Conservation (phyloP, 2,888 invertebrate species). For the Rhingia campestris region DNA sequence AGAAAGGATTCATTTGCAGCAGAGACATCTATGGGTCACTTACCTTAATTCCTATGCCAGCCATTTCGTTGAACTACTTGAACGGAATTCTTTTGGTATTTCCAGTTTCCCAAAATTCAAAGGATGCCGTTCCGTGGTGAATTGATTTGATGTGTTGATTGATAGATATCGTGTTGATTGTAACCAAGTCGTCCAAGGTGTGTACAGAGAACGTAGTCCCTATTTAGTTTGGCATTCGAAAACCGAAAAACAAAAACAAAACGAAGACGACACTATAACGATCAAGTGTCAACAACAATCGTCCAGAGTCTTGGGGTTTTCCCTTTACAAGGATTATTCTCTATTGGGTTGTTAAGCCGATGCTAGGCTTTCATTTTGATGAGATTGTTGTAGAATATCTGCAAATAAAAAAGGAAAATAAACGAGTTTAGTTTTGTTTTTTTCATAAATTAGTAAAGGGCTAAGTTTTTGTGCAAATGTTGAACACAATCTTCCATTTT, state of each 20-base stretch:
- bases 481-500: too few species aligned
- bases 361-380: constrained; percentile 71
- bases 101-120: constrained; percentile 69
- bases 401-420: constrained; percentile 70
- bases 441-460: not conserved
- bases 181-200: constrained; percentile 24
- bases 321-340: constrained; percentile 1
- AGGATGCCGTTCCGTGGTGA: constrained; percentile 70
- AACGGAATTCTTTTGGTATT: constrained; percentile 69
- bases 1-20: too few species aligned
- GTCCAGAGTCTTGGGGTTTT: constrained; percentile 10
- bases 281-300: constrained; percentile 2
- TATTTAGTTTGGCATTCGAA: constrained; percentile 35
- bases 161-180: constrained; percentile 25
- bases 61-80: constrained; percentile 77
- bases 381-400: constrained; percentile 76
- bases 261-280: constrained; percentile 25
- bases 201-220: constrained; percentile 26
- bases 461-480: too few species aligned
- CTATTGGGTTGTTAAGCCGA: constrained; percentile 35
- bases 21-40: constrained; percentile 22
- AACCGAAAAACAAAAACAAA: constrained; percentile 1
- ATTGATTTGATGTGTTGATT: constrained; percentile 38
- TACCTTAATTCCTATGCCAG: constrained; percentile 77
- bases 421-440: not conserved